phyloP scores from a whole-genome alignment of 2,888 invertebrate genomes.

The Cyclophora punctaria region DNA sequence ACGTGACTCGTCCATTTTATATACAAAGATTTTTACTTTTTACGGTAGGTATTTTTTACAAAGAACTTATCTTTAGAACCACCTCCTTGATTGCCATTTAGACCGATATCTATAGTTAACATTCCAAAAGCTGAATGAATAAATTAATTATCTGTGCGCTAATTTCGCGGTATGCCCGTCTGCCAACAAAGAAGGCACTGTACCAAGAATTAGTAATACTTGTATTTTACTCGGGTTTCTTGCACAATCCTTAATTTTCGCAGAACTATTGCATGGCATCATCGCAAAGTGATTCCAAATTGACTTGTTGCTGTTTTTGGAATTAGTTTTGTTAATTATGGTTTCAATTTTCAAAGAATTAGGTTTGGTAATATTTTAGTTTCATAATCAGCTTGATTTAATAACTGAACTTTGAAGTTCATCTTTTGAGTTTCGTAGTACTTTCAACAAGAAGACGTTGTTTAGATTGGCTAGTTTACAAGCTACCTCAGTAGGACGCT shows the following conservation, averaged over 20 bases:
- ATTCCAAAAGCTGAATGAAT: too few species aligned
- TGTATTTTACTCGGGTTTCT: constrained; percentile 39
- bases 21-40: background rate
- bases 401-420: too few species aligned
- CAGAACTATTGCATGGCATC: constrained; percentile 26
- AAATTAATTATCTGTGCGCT: constrained; percentile 22
- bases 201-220: constrained; percentile 59
- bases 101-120: too few species aligned
- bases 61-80: background rate
- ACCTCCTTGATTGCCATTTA: too few species aligned
- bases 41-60: background rate
- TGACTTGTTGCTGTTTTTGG: constrained; percentile 4
- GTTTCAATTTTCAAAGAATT: background rate
- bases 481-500: too few species aligned
- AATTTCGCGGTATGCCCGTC: constrained; percentile 26
- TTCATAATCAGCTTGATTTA: too few species aligned
- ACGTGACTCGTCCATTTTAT: background rate
- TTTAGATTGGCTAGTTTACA: too few species aligned
- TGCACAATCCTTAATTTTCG: constrained; percentile 42
- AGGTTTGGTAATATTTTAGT: too few species aligned
- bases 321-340: background rate
- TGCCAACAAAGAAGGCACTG: constrained; percentile 31
- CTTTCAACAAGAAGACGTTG: too few species aligned
- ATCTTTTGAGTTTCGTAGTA: too few species aligned
- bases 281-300: constrained; percentile 13